phyloP scores from a whole-genome alignment of 1,140 invertebrate genomes.

The Hycleus phaleratus region DNA sequence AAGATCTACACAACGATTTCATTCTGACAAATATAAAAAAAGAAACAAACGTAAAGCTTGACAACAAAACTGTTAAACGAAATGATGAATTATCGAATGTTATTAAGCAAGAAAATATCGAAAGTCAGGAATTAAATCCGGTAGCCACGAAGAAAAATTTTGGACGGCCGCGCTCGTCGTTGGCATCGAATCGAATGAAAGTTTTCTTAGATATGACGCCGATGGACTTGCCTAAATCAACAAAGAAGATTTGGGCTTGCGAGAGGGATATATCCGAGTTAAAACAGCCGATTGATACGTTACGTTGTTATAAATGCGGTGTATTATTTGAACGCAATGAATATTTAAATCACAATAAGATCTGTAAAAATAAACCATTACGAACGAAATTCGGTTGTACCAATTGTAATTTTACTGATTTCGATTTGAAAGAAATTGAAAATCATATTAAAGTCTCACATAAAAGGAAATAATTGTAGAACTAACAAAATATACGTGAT shows the following conservation, averaged over 20 bases:
- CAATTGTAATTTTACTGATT: conserved; percentile 28
- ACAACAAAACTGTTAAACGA: no score
- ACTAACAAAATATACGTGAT: neutral
- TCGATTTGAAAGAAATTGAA: conserved; percentile 24
- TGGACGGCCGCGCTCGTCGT: neutral
- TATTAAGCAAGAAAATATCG: no score
- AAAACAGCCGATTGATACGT: conserved; percentile 29
- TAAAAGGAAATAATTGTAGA: neutral
- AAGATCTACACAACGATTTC: conserved; percentile 26
- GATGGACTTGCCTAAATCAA: conserved; percentile 15
- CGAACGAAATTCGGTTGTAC: conserved; percentile 29
- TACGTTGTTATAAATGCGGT: conserved; percentile 29
- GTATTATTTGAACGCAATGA: conserved; percentile 21
- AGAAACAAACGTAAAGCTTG: neutral
- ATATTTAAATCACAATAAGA: conserved; percentile 23
- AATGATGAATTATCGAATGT: no score
- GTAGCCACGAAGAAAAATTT: neutral
- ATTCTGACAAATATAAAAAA: conserved; percentile 29
- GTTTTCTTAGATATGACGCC: conserved; percentile 30
- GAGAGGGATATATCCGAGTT: conserved; percentile 22
- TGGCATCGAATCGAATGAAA: conserved; percentile 21
- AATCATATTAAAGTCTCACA: conserved; percentile 25
- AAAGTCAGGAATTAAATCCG: no score
- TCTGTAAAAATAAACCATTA: conserved; percentile 22
- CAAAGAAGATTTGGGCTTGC: conserved; percentile 22